phyloP scores from a whole-genome alignment of 2,888 invertebrate species.

The Sericinus montela region DNA sequence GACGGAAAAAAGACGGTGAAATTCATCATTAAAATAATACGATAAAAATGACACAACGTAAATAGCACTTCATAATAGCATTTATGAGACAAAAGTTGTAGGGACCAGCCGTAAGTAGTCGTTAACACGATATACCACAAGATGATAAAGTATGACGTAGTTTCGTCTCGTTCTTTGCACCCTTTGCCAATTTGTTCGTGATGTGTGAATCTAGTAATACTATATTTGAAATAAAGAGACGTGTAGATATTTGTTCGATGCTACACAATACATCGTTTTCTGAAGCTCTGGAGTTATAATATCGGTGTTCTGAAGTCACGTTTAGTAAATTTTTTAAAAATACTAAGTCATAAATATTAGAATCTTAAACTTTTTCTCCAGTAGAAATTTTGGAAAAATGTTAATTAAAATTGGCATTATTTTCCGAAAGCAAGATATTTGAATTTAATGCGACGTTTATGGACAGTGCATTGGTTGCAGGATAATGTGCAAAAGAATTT shows the following conservation, averaged over 20 bases:
- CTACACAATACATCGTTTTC: neutral
- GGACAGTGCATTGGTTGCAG: slow-evolving; percentile 70
- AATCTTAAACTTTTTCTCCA: neutral
- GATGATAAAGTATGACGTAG: neutral
- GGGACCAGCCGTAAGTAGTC: slow-evolving; percentile 22
- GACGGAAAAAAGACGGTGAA: slow-evolving; percentile 63
- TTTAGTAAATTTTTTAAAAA: too few species aligned
- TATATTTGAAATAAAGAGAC: neutral
- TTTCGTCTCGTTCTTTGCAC: neutral
- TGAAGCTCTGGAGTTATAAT: too few species aligned
- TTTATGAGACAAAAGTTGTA: slow-evolving; percentile 4
- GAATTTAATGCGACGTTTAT: slow-evolving; percentile 52
- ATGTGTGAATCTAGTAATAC: neutral
- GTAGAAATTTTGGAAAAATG: slow-evolving; percentile 11
- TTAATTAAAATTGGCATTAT: slow-evolving; percentile 74
- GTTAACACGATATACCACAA: slow-evolving; percentile 18
- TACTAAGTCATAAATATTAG: too few species aligned
- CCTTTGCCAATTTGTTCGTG: neutral
- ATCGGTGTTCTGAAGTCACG: too few species aligned
- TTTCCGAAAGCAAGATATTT: slow-evolving; percentile 69
- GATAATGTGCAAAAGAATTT: slow-evolving; percentile 68
- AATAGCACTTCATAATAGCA: slow-evolving; percentile 10
- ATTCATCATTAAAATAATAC: slow-evolving; percentile 55
- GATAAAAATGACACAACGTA: slow-evolving; percentile 35
- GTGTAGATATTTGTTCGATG: neutral